Base-by-base conservation (phyloP, 2,113 vertebrate species). In the Atrichornis clamosus region DNA sequence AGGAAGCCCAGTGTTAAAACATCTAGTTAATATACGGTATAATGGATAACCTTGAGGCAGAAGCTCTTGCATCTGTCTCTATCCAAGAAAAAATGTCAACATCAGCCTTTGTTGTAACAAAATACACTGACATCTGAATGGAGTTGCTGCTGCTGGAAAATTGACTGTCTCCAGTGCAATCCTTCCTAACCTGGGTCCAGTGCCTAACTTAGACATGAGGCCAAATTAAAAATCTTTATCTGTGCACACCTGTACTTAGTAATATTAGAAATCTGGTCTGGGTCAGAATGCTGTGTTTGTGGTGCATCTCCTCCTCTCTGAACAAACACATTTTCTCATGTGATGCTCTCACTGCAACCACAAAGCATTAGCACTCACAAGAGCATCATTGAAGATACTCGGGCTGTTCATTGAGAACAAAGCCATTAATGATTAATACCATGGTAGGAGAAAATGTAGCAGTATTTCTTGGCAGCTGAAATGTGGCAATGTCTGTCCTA, bases 401-500 rank as follows among this genome's bases (percentile, higher is more conserved):
- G 1, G 95, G 83, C 95, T 95, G 93, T 92, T 96, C 96, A 96
- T 93, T 95, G 93, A 96, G 93, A 94, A 97, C 94, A 96, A 95
- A 94, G 89, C 95, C 88, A 96, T 96, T 97, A 96, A 97, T 94
- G 89, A 96, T 97, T 96, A 93, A 96, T 94, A 53, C 83, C 73
- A 68, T 53, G 83, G 73, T 9, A 73, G 84, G 69, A 95, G 86
- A 96, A 96, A 93, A 96, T 73, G 89, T 47, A 90, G 88, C 96
- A 94, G 85, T 78, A 87, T 95, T 93, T 94, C 90, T 95, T 95
- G 90, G 90, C 95, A 93, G 90, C 94, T 95, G 92, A 90, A 90
- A 92, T n/a, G 59, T 90, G 94, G 49, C 80, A 52, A 69, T 55
- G 68, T 62, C 87, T 81, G 83, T 84, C 90, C 86, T 94, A 81